Conservation (phyloP, 2,797 vertebrate genomes). For the Lithobates pipiens region DNA sequence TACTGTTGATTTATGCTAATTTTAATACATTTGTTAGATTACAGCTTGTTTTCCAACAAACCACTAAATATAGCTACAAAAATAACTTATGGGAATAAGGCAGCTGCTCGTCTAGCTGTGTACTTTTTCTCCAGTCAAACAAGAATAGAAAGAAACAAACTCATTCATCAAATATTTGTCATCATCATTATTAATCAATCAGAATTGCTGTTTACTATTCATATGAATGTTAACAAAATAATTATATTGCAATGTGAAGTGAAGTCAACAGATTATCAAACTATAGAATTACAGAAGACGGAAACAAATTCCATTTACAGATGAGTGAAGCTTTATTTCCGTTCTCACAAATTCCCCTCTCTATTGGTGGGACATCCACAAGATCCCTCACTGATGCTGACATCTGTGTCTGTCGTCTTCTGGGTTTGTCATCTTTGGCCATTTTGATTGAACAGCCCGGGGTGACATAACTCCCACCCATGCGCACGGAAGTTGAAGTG, state of each 20-base stretch:
- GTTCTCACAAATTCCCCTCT: no score
- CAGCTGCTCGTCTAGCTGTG: slow-evolving; percentile 29
- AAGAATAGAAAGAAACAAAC: slow-evolving; percentile 2
- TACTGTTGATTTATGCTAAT: background rate
- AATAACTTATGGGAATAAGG: slow-evolving; percentile 41
- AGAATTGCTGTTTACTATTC: background rate
- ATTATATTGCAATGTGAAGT: background rate
- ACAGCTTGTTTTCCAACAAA: slow-evolving; percentile 33
- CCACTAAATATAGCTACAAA: slow-evolving; percentile 24
- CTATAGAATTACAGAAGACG: no score
- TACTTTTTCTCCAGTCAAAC: slow-evolving; percentile 13
- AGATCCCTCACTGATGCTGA: no score
- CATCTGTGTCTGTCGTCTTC: no score
- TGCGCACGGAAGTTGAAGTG: no score
- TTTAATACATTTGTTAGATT: slow-evolving; percentile 15
- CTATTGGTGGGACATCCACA: no score
- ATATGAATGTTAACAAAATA: background rate
- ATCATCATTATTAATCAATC: background rate
- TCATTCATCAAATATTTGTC: slow-evolving; percentile 13
- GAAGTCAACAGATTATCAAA: background rate
- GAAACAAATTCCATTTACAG: no score
- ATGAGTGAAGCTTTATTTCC: no score
- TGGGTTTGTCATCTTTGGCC: no score
- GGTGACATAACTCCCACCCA: no score
- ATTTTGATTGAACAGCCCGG: no score